Evolutionary conservation across 1,140 invertebrate genomes (phyloP).

Genomic region (Maniola jurtina): DNA sequence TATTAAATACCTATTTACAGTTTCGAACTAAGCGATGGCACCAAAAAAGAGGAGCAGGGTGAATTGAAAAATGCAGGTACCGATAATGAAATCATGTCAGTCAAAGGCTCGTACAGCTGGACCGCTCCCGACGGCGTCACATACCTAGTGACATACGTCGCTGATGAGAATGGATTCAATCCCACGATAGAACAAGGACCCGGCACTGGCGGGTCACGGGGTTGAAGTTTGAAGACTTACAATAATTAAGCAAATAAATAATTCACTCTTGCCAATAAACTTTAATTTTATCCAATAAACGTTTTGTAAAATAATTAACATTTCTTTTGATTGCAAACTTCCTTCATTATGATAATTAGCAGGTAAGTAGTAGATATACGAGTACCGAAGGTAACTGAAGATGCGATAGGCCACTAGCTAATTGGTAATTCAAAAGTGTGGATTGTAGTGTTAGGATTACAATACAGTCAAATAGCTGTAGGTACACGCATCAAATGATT

Average conservation of each 20-base stretch:
- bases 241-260: not conserved
- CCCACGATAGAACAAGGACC: constrained; percentile 78
- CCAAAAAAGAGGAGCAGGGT: constrained; percentile 80
- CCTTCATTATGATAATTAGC: too few relatives aligned
- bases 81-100: constrained; percentile 59
- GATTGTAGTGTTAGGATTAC: too few relatives aligned
- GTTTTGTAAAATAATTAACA: not conserved
- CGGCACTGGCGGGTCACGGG: constrained; percentile 69
- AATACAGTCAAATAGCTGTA: too few relatives aligned
- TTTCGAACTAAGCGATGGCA: constrained; percentile 77
- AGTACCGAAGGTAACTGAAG: too few relatives aligned
- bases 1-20: too few relatives aligned
- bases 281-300: not conserved
- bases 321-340: too few relatives aligned
- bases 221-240: not conserved
- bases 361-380: too few relatives aligned
- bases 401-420: too few relatives aligned
- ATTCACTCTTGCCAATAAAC: constrained; percentile 1
- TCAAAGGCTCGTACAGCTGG: constrained; percentile 78
- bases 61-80: constrained; percentile 79
- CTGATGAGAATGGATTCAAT: constrained; percentile 86
- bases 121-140: constrained; percentile 75
- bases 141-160: constrained; percentile 83
- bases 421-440: too few relatives aligned
- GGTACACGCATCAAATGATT: too few relatives aligned